phyloP scores from a whole-genome alignment of 2,888 invertebrate genomes.

The Sipha maydis region DNA sequence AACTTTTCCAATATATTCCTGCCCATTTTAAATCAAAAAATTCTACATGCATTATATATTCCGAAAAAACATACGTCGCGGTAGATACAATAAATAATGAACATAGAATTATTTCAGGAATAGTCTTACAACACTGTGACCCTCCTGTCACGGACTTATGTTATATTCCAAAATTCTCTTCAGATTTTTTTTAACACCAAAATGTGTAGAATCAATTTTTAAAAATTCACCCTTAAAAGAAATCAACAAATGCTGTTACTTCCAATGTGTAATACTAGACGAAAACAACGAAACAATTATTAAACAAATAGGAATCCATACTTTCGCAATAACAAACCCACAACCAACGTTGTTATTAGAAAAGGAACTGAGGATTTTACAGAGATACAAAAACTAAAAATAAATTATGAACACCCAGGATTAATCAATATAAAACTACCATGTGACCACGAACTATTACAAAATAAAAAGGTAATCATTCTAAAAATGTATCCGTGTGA shows the following conservation, averaged over 20 bases:
- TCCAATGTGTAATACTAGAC: neutral
- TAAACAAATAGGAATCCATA: neutral
- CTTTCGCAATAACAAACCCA: neutral
- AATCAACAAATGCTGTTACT: neutral
- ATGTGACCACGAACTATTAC: neutral
- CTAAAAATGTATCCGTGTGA: slow-evolving; percentile 12
- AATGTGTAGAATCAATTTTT: neutral
- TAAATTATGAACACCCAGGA: neutral
- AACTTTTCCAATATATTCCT: neutral
- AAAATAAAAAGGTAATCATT: neutral
- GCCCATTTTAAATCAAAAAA: neutral
- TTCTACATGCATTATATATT: neutral
- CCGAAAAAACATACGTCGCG: neutral
- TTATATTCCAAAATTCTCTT: neutral
- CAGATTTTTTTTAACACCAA: neutral
- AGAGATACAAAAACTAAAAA: neutral
- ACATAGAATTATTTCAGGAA: neutral
- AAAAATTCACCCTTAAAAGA: neutral
- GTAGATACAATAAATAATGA: neutral
- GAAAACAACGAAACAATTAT: neutral
- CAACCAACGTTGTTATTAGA: neutral
- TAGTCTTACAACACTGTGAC: neutral
- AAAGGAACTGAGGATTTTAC: neutral
- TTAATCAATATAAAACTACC: neutral
- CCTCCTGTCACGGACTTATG: neutral